Conservation (phyloP, 2,797 vertebrate species). For the Pyrocephalus nanus region DNA sequence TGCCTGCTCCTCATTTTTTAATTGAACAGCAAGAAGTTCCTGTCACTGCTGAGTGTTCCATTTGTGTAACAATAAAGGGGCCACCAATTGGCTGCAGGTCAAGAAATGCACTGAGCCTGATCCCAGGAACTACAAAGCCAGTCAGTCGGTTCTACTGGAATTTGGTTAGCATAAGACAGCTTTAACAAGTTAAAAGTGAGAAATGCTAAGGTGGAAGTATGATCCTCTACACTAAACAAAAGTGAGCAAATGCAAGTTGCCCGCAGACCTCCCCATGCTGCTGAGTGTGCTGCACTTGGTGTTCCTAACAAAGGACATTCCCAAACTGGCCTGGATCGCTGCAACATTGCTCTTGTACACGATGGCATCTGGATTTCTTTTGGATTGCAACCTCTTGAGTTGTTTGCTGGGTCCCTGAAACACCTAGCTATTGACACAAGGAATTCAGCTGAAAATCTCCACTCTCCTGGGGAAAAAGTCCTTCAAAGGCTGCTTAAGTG, state of each 20-base stretch:
- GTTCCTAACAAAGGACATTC: neutral
- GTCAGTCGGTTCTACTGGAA: neutral
- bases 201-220: neutral
- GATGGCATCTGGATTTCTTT: neutral
- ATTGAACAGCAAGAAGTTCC: conserved; percentile 8
- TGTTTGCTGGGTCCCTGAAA: neutral
- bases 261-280: neutral
- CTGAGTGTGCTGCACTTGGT: neutral
- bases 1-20: conserved; percentile 33
- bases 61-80: neutral
- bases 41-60: conserved; percentile 2
- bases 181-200: neutral
- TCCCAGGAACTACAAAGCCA: neutral
- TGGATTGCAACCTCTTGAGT: neutral
- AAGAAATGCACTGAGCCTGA: neutral
- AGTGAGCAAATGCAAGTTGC: neutral
- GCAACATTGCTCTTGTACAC: neutral
- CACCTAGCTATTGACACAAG: neutral
- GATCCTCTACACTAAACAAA: neutral
- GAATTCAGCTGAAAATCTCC: neutral
- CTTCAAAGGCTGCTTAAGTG: conserved; percentile 12
- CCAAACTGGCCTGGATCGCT: neutral
- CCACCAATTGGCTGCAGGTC: conserved; percentile 1
- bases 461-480: conserved; percentile 4
- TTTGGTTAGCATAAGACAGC: neutral